Percentiles rank a stretch among this genome's conserved stretches.
Conservation (phyloP, 2,888 invertebrate genomes). For the Choristoneura rosaceana region DNA sequence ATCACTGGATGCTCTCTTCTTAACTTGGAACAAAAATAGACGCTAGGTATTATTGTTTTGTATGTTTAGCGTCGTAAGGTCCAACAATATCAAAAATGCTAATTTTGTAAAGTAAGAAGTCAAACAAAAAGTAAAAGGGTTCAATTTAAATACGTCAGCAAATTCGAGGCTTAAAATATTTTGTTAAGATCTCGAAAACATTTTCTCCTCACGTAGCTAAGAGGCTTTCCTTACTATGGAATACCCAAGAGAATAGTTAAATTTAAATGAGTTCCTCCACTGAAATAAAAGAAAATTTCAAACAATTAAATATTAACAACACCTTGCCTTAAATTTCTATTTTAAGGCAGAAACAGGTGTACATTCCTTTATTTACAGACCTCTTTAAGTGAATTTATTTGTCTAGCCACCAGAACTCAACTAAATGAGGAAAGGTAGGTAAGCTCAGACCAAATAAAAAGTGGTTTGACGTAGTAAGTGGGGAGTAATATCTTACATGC, state of each 20-base stretch:
- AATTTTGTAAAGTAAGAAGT: background rate
- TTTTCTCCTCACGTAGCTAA: constrained; percentile 19
- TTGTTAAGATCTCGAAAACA: background rate
- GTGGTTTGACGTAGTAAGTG: no score
- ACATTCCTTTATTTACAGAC: constrained; percentile 1
- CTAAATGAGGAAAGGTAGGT: background rate
- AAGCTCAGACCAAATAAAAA: no score
- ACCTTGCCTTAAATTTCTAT: background rate
- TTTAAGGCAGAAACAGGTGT: background rate
- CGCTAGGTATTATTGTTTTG: no score
- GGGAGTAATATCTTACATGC: background rate
- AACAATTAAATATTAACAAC: constrained; percentile 17
- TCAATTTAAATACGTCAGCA: background rate
- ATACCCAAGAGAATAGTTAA: constrained; percentile 17
- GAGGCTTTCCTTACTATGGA: constrained; percentile 2
- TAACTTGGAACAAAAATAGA: no score
- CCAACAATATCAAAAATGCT: background rate
- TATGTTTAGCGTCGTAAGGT: background rate
- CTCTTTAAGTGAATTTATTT: constrained; percentile 1
- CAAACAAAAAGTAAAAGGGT: no score
- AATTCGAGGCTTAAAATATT: background rate
- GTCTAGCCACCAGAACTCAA: constrained; percentile 2
- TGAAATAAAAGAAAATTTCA: constrained; percentile 12
- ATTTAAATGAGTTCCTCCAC: constrained; percentile 11
- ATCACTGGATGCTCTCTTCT: no score